Base-by-base conservation (phyloP, 2,113 vertebrate genomes). In the Nibea coibor region DNA sequence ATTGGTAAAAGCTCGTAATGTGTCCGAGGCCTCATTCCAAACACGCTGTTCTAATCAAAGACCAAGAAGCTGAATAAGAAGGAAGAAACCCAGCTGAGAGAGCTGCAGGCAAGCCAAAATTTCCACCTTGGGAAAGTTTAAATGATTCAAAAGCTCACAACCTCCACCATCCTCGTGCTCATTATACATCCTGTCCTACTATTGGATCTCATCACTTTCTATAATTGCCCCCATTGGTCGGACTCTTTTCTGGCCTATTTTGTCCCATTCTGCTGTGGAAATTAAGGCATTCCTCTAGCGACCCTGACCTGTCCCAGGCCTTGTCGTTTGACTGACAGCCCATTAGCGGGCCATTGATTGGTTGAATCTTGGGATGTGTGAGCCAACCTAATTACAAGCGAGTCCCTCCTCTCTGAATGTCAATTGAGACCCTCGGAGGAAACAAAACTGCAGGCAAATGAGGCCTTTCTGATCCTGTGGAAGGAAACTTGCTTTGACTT, bases 261-360 rank as follows among this genome's bases (percentile, higher is more conserved):
- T 78, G 75, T 87, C 78, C 86, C 75, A 69, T 90, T 88, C 69
- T 81, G 72, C 53, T 87, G 66, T 14, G 87, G 83, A 88, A 89
- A 92, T 88, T 70, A 89, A 88, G 78, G 80, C 83, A 85, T 88
- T 93, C 88, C 87, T 88, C 70, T 22, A 22, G 87, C 54, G 83
- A 91, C 91, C 93, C 92, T 92, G 92, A 94, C 87, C 92, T 63
- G 90, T 91, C 81, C 89, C 83, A 73, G 75, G 81, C 81, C 87
- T 72, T 81, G 86, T 68, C 47, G 48, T 81, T 87, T 93, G 93
- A 94, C 82, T 87, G 93, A 81, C 91, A 93, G 91, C 78, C 92
- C 91, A 93, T 94, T 94, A 93, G 89, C 66, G 2, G 62, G 4
- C 43, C 88, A 94, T 92, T 92, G 93, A 94, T 94, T 91, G 92